A percentile compares a stretch with the other conserved stretches of the same genome.
Evolutionary conservation across 2,888 invertebrate species (phyloP).

Genomic region (Nebria brevicollis): DNA sequence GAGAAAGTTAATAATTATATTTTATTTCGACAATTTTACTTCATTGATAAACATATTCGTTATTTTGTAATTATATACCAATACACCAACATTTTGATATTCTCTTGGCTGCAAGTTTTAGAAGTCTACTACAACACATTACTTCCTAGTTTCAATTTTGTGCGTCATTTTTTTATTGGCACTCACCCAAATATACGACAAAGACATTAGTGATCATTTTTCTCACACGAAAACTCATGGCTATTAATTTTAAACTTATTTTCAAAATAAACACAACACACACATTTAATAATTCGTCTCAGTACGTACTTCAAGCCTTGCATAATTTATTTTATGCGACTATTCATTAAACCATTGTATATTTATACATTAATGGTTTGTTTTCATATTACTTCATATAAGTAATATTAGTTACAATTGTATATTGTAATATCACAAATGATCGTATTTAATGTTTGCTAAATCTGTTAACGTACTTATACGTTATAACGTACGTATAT

Average conservation of each 20-base stretch:
- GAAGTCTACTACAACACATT: neutral
- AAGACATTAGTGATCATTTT: neutral
- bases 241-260: neutral
- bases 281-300: neutral
- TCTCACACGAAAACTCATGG: neutral
- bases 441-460: neutral
- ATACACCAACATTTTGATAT: constrained; percentile 13
- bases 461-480: neutral
- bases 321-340: too few species aligned
- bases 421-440: too few species aligned
- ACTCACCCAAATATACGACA: neutral
- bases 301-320: too few species aligned
- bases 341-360: too few species aligned
- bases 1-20: neutral
- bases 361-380: too few species aligned
- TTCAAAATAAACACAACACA: neutral
- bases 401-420: too few species aligned
- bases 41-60: too few species aligned
- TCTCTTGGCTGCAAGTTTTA: neutral
- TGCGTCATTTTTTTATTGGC: constrained; percentile 2
- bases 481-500: neutral
- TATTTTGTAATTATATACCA: too few species aligned
- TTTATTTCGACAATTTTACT: neutral
- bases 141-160: constrained; percentile 38
- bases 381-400: too few species aligned